Percentiles rank a stretch among this genome's conserved stretches.
Conservation (phyloP, 1,140 invertebrate species). For the Ips typographus region DNA sequence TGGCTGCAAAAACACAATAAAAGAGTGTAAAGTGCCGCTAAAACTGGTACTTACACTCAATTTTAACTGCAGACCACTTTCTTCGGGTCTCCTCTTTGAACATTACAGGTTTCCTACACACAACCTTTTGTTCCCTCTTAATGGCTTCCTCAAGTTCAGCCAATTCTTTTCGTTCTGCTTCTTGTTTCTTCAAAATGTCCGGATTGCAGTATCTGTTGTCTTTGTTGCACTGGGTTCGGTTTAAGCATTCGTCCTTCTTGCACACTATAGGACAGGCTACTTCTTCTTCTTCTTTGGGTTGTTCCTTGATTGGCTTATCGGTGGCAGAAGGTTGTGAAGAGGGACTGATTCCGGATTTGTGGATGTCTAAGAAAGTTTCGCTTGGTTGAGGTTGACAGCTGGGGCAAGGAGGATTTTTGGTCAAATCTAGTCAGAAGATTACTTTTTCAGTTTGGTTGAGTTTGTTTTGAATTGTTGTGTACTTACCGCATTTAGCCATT, state of each 20-base stretch:
- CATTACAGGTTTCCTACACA: slow-evolving; percentile 8
- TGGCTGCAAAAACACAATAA: slow-evolving; percentile 4
- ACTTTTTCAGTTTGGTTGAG: no score
- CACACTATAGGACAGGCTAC: not conserved
- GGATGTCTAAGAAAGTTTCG: not conserved
- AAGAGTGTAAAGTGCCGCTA: not conserved
- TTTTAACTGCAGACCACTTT: slow-evolving; percentile 14
- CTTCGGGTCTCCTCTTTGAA: slow-evolving; percentile 6
- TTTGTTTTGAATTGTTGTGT: not conserved
- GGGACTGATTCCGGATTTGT: not conserved
- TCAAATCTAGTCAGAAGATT: not conserved
- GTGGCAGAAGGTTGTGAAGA: not conserved
- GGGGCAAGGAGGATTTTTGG: slow-evolving; percentile 1
- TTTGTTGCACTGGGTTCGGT: not conserved
- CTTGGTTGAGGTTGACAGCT: not conserved
- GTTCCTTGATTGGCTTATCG: not conserved
- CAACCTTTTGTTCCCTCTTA: not conserved
- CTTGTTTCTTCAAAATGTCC: slow-evolving; percentile 1
- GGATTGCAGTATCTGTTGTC: slow-evolving; percentile 11
- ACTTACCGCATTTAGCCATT: no score
- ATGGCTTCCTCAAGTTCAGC: not conserved
- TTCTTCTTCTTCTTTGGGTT: slow-evolving; percentile 6
- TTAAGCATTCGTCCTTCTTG: not conserved
- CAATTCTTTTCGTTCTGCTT: not conserved
- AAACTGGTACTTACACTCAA: slow-evolving; percentile 12